Evolutionary conservation across 2,888 invertebrate genomes (phyloP).

Genomic region (Tipula unca): DNA sequence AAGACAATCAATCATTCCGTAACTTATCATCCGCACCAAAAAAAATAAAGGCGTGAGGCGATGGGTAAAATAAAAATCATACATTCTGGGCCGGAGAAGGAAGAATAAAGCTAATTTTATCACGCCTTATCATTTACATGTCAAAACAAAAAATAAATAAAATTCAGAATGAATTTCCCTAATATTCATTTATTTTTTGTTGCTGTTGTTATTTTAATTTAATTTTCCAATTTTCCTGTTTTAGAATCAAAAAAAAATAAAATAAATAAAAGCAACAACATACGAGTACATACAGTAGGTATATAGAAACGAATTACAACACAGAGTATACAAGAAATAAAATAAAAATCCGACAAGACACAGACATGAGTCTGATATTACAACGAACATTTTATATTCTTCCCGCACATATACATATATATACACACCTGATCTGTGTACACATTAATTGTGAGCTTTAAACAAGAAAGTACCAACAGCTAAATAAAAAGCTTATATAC

Average conservation of each 20-base stretch:
- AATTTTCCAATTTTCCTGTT: neutral
- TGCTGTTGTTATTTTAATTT: neutral
- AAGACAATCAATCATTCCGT: neutral
- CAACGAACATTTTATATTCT: neutral
- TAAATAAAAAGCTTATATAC: neutral
- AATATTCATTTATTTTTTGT: neutral
- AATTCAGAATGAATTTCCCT: neutral
- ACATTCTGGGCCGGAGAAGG: neutral
- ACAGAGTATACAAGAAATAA: neutral
- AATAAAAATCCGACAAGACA: neutral
- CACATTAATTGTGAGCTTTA: neutral
- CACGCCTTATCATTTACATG: neutral
- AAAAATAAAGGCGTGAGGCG: neutral
- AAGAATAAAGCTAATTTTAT: neutral
- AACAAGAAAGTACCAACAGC: neutral
- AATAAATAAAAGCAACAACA: neutral
- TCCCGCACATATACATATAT: neutral
- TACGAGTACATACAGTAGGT: too few relatives aligned
- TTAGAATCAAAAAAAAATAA: too few relatives aligned
- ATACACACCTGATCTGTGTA: neutral
- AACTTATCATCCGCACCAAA: neutral
- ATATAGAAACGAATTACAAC: neutral
- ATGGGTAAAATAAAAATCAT: neutral
- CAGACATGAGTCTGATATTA: neutral
- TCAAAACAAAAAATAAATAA: neutral